Evolutionary conservation across 2,113 vertebrate species (phyloP).

Genomic region (Rhinolophus sinicus): DNA sequence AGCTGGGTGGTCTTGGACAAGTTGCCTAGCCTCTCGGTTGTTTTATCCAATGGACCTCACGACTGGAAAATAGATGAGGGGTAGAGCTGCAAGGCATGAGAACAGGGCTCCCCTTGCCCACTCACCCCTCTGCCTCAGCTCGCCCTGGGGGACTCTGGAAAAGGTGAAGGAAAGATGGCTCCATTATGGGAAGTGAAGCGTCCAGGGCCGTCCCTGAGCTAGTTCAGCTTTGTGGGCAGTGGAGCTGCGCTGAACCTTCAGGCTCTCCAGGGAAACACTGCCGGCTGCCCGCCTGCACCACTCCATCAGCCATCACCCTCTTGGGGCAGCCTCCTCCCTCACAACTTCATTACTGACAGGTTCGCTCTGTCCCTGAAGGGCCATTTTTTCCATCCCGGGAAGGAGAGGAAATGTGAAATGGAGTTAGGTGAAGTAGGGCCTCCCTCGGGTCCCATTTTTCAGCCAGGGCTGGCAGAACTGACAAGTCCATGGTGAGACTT

Average conservation of each 20-base stretch:
- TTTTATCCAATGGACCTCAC: not conserved
- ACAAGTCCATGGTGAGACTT: slow-evolving; percentile 78
- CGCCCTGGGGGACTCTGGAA: not conserved
- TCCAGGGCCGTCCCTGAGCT: not conserved
- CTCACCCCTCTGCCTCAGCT: not conserved
- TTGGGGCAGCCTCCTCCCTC: not conserved
- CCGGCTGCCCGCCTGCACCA: not conserved
- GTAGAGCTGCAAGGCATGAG: not conserved
- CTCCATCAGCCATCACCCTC: not conserved
- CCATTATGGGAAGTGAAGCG: fast-evolving
- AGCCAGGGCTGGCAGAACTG: slow-evolving; percentile 58
- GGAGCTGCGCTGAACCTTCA: not conserved
- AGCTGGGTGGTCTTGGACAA: not conserved
- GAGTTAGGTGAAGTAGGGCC: not conserved
- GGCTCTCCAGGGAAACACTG: not conserved
- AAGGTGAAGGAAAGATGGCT: not conserved
- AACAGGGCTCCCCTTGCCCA: not conserved
- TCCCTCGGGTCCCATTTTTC: slow-evolving; percentile 57
- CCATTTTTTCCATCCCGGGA: slow-evolving; percentile 24
- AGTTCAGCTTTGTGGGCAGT: not conserved
- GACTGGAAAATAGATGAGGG: not conserved
- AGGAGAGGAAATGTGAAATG: slow-evolving; percentile 48
- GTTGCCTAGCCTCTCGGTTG: not conserved
- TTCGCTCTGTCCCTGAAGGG: slow-evolving; percentile 17
- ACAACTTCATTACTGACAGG: slow-evolving; percentile 60